phyloP scores from a whole-genome alignment of 2,888 invertebrate genomes.

The Cremastobaeus sp. region DNA sequence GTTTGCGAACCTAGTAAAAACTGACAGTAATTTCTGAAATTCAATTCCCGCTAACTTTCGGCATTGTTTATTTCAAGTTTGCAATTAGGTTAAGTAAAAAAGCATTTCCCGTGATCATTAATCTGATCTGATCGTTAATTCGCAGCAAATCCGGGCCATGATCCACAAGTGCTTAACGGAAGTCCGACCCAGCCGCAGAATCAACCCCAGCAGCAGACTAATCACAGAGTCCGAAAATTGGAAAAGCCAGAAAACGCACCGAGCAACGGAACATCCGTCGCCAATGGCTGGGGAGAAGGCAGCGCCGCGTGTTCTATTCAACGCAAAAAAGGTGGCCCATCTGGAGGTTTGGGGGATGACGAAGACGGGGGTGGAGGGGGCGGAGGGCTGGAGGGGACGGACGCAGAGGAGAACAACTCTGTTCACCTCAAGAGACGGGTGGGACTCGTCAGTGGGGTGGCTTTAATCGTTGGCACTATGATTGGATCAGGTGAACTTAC shows the following conservation, averaged over 20 bases:
- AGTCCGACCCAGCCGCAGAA: slow-evolving; percentile 63
- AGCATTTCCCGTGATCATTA: too few relatives aligned
- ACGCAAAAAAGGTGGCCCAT: slow-evolving; percentile 65
- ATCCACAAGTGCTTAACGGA: slow-evolving; percentile 71
- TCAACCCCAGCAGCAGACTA: slow-evolving; percentile 58
- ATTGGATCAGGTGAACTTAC: slow-evolving; percentile 92
- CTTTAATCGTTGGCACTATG: slow-evolving; percentile 99
- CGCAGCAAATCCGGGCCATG: slow-evolving; percentile 73
- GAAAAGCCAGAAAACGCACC: slow-evolving; percentile 55
- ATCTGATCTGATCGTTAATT: too few relatives aligned
- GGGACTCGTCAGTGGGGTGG: slow-evolving; percentile 99
- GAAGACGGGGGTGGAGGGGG: slow-evolving; percentile 78
- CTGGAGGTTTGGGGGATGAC: slow-evolving; percentile 74
- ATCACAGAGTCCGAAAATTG: slow-evolving; percentile 53
- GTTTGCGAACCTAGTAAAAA: too few relatives aligned
- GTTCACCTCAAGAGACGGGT: slow-evolving; percentile 99
- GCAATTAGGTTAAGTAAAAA: too few relatives aligned
- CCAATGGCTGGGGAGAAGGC: slow-evolving; percentile 62
- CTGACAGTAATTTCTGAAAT: too few relatives aligned
- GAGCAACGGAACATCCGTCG: slow-evolving; percentile 58
- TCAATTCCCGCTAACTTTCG: too few relatives aligned
- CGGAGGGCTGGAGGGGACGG: slow-evolving; percentile 91
- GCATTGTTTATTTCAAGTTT: too few relatives aligned
- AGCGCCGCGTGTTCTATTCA: slow-evolving; percentile 50
- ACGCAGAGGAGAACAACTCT: slow-evolving; percentile 96